Evolutionary conservation across 2,797 vertebrate species (phyloP), one percentile per base, ranked within the genome.

Genomic region (Amblyraja radiata): DNA sequence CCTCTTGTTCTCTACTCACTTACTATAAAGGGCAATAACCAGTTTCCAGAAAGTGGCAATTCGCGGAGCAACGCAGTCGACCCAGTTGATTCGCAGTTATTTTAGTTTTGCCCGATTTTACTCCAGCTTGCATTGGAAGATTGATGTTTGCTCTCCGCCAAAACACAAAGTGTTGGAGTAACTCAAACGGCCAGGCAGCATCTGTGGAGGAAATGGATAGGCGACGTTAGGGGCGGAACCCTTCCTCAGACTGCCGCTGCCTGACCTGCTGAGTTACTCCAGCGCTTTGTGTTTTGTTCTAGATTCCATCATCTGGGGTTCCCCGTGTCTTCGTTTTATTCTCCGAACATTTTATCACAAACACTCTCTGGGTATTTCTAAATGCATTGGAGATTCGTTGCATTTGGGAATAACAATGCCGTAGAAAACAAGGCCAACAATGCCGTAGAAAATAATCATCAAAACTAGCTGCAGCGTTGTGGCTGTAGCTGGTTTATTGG

Each of bases 21-120:
- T n/a, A 16, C 6, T 65, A 88, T 65, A 68, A 65, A 88, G 16
- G 61, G n/a, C n/a, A 88, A 88, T 68, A 88, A 65, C 63, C 65
- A 36, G 63, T 21, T 68, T 88, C 68, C 84, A 68, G 39, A 63
- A 88, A 88, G 84, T 88, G 61, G 32, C n/a, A 88, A 18, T 86
- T 63, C 83, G 58, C 11, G 83, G 61, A 14, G 28, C 7, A 86
- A 68, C 36, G 7, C n/a, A 36, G 68, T 88, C 68, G 84, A 36
- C 14, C 16, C 6, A 65, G n/a, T 68, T 88, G 84, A 7, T 88
- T 88, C n/a, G 28, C 83, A 68, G 14, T 65, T n/a, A 65, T 65
- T 65, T n/a, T 88, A 74, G n/a, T 63, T 83, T 36, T 83, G 32
- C 32, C n/a, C 18, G n/a, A 68, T 36, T 68, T 68, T 88, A 36